Percentiles rank a stretch among this genome's conserved stretches.
Conservation (phyloP, 2,888 invertebrate genomes). For the Prosopocoilus inquinatus region DNA sequence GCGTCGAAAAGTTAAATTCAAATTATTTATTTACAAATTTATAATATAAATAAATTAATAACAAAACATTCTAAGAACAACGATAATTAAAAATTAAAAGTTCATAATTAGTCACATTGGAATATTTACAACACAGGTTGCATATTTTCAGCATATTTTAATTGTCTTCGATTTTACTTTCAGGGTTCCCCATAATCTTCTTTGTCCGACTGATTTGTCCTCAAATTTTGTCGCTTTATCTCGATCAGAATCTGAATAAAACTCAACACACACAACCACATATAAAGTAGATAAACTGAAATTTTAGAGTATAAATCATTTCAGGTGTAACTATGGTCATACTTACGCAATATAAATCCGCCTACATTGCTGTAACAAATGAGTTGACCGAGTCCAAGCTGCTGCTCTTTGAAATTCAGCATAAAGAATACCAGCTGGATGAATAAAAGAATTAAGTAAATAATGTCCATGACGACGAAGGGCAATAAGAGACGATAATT, state of each 20-base stretch:
- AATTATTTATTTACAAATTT: too few species aligned
- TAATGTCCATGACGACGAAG: constrained; percentile 5
- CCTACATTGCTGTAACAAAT: constrained; percentile 19
- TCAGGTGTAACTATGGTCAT: neutral
- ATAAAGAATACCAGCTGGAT: constrained; percentile 8
- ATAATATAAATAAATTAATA: too few species aligned
- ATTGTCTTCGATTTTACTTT: too few species aligned
- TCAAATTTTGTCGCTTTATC: constrained; percentile 6
- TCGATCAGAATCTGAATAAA: constrained; percentile 19
- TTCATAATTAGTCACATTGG: too few species aligned
- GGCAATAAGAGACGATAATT: constrained; percentile 2
- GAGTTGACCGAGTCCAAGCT: constrained; percentile 9
- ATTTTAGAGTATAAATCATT: neutral
- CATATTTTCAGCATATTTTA: too few species aligned
- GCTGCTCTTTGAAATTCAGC: constrained; percentile 14
- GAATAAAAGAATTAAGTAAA: constrained; percentile 8
- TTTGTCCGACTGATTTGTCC: too few species aligned
- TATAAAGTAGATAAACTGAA: constrained; percentile 22
- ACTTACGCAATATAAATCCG: constrained; percentile 19
- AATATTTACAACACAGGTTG: too few species aligned
- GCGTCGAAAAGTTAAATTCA: too few species aligned
- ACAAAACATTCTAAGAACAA: too few species aligned
- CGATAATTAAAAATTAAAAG: too few species aligned
- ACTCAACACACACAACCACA: constrained; percentile 21
- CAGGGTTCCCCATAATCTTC: too few species aligned